Conservation (phyloP, 2,888 invertebrate species). For the Notodonta ziczac region DNA sequence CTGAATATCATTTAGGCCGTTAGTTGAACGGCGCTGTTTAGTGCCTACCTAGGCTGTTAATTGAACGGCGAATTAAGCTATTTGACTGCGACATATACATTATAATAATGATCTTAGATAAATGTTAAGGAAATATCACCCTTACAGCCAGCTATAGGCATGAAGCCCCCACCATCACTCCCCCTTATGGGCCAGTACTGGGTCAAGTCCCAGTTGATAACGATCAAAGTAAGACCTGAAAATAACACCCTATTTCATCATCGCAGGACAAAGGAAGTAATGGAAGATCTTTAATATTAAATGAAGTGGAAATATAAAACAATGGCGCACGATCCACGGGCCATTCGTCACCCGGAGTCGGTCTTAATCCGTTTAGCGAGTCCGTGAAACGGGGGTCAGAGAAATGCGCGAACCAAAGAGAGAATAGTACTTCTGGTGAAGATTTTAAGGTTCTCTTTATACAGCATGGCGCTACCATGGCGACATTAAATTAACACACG, state of each 20-base stretch:
- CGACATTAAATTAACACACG: neutral
- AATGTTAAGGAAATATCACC: too few relatives aligned
- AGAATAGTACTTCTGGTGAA: neutral
- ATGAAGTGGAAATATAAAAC: constrained; percentile 31
- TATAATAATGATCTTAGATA: too few relatives aligned
- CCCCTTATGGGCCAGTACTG: too few relatives aligned
- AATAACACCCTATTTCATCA: neutral
- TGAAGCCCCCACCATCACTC: too few relatives aligned
- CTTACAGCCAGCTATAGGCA: too few relatives aligned
- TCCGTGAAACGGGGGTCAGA: neutral
- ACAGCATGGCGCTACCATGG: too few relatives aligned
- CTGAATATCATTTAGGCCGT: too few relatives aligned
- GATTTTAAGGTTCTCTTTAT: neutral
- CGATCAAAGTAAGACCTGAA: neutral
- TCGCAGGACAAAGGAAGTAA: neutral
- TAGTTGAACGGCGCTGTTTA: too few relatives aligned
- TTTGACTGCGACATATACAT: too few relatives aligned
- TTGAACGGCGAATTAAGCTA: too few relatives aligned
- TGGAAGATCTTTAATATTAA: constrained; percentile 7
- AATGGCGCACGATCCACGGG: constrained; percentile 27
- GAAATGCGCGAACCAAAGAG: neutral
- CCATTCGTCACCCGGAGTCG: constrained; percentile 28
- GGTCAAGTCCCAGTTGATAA: too few relatives aligned
- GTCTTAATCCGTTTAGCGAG: constrained; percentile 5
- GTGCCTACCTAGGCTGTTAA: too few relatives aligned